Conservation (phyloP, 2,888 invertebrate genomes). For the Chloroclystis v-ata region DNA sequence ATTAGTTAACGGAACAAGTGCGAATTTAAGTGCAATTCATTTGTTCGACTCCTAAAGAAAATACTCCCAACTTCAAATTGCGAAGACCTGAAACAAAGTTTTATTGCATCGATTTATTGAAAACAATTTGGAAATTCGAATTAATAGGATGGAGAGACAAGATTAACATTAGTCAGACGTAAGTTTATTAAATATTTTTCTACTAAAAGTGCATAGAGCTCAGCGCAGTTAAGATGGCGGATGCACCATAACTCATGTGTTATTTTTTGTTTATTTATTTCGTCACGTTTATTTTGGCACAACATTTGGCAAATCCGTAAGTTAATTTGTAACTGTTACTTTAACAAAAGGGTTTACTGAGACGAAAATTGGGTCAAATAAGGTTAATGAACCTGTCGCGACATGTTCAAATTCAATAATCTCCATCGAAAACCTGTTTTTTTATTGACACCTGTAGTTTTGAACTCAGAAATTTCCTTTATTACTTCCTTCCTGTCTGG, state of each 20-base stretch:
- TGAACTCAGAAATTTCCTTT: neutral
- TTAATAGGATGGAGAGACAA: conserved; percentile 8
- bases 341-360: conserved; percentile 1
- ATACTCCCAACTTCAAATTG: conserved; percentile 25
- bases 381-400: conserved; percentile 60
- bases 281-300: conserved; percentile 27
- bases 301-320: conserved; percentile 14
- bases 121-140: conserved; percentile 11
- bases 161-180: conserved; percentile 48
- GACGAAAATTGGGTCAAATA: conserved; percentile 31
- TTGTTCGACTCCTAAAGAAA: neutral
- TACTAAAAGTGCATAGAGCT: conserved; percentile 19
- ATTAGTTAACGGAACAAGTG: neutral
- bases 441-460: neutral
- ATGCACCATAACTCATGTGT: conserved; percentile 31
- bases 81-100: conserved; percentile 1
- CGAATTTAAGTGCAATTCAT: neutral
- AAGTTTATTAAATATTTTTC: conserved; percentile 36
- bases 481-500: neutral
- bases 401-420: conserved; percentile 42
- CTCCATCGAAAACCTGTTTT: neutral
- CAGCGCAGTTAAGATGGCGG: conserved; percentile 56
- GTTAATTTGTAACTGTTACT: conserved; percentile 14
- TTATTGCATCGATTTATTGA: conserved; percentile 3
- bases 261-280: conserved; percentile 47